A percentile compares a stretch with the other conserved stretches of the same genome.
These are phyloP conservation scores for Eriosoma lanigerum DNA, from an alignment of 1,140 invertebrate genomes.

Conservation along the genomic window DNA sequence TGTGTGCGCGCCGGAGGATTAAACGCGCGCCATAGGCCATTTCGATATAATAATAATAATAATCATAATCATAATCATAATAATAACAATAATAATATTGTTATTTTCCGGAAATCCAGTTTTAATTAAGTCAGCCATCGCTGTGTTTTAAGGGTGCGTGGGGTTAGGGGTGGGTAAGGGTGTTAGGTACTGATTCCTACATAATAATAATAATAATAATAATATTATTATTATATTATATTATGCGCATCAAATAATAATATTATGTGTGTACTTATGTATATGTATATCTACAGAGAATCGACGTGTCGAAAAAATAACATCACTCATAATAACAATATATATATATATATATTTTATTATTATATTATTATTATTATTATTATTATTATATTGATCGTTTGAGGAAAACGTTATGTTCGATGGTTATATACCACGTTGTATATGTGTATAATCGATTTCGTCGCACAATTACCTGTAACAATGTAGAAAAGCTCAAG, in stretches of 20 bases:
- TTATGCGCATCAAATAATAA: too few relatives aligned
- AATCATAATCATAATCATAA: constrained; percentile 21
- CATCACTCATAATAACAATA: neutral
- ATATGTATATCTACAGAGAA: neutral
- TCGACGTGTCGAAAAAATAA: constrained; percentile 5
- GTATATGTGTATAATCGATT: constrained; percentile 10
- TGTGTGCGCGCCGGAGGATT: constrained; percentile 31
- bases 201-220: too few relatives aligned
- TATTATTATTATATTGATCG: neutral
- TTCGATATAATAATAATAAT: constrained; percentile 23
- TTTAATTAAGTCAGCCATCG: constrained; percentile 23
- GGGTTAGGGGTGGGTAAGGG: neutral
- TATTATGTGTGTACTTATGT: neutral
- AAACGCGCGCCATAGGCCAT: constrained; percentile 27
- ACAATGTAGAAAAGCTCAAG: too few relatives aligned
- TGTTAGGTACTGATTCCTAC: too few relatives aligned
- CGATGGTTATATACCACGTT: neutral
- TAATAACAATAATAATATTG: constrained; percentile 18
- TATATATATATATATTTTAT: too few relatives aligned
- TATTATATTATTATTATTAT: too few relatives aligned
- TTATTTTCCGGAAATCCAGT: constrained; percentile 33
- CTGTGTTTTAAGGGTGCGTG: neutral
- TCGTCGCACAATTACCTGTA: neutral
- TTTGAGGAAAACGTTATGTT: neutral
- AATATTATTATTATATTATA: too few relatives aligned